Base-by-base conservation (phyloP, 2,113 vertebrate genomes). In the Syngnathus typhle region DNA sequence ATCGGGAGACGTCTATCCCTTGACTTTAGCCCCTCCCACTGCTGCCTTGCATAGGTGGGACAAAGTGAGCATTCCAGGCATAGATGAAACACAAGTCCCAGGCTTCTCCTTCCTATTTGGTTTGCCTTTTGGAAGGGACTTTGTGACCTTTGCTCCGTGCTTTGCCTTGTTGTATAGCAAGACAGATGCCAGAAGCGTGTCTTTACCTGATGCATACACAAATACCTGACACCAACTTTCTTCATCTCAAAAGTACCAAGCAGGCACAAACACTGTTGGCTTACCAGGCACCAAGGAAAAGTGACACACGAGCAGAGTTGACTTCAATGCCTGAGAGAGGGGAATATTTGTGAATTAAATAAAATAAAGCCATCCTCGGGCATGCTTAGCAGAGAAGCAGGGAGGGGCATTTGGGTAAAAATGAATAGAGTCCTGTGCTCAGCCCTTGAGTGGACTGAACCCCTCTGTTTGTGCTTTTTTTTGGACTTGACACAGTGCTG, bases 351-450 rank as follows among this genome's bases (percentile, higher is more conserved):
- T 79, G 61, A 87, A 85, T 85, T 85, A 23, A 32, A 87, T 79
- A 60, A 87, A 90, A 89, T 87, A 87, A 89, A 88, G 80, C 75
- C 66, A 83, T 87, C 82, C 80, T 74, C 64, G 76, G 73, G 80
- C 77, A 79, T 78, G 68, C 60, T 23, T 77, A 61, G 59, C 68
- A 67, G 68, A 78, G 84, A 82, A 79, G 73, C 75, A 67, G 71
- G 81, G 77, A 82, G 82, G 85, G 81, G 83, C 82, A 79, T 70
- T 56, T 62, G 79, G 77, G 84, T 80, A 85, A 65, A 65, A 65
- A 90, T 93, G 91, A 93, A 93, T 92, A 84, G 84, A 82, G 88
- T 90, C 89, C 90, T 93, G 89, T 92, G 86, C 90, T 87, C 71
- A 68, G 82, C 85, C 83, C 77, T 72, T 60, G 65, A 75, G 77